A percentile compares a stretch with the other conserved stretches of the same genome.
Evolutionary conservation across 2,113 vertebrate genomes (phyloP).

Genomic region (Rana temporaria): DNA sequence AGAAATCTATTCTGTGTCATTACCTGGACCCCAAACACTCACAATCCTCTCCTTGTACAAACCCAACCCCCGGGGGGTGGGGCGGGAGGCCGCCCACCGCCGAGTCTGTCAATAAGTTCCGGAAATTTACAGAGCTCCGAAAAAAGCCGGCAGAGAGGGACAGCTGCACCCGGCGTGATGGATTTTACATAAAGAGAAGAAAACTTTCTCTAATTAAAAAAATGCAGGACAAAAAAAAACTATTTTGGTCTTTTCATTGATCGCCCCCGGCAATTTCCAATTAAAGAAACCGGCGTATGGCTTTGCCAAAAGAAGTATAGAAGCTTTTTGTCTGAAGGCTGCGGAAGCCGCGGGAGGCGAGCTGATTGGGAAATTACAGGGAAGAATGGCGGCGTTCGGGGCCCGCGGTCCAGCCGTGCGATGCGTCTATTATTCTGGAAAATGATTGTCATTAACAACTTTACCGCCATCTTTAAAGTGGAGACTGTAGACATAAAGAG

Average conservation of each 20-base stretch:
- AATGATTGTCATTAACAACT: too few relatives aligned
- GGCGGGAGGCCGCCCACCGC: background rate
- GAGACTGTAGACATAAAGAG: too few relatives aligned
- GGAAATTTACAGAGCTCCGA: too few relatives aligned
- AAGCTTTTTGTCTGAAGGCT: background rate
- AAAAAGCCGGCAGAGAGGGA: too few relatives aligned
- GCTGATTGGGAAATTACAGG: background rate
- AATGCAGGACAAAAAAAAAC: background rate
- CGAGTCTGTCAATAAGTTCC: background rate
- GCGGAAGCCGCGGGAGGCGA: background rate
- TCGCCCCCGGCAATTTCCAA: slow-evolving; percentile 6
- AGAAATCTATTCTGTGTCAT: too few relatives aligned
- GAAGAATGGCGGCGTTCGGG: background rate
- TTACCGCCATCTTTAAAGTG: too few relatives aligned
- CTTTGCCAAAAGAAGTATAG: background rate
- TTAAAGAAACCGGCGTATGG: background rate
- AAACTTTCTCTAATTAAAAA: background rate
- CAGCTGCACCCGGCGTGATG: too few relatives aligned
- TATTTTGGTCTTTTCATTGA: background rate
- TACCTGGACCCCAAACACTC: too few relatives aligned
- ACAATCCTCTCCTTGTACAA: too few relatives aligned
- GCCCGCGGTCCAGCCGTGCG: too few relatives aligned
- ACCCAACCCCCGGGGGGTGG: too few relatives aligned
- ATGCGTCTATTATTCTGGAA: too few relatives aligned
- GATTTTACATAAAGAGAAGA: background rate